These are phyloP conservation scores for Vandiemenella viatica DNA, from an alignment of 2,888 invertebrate species.

Conservation along the genomic window DNA sequence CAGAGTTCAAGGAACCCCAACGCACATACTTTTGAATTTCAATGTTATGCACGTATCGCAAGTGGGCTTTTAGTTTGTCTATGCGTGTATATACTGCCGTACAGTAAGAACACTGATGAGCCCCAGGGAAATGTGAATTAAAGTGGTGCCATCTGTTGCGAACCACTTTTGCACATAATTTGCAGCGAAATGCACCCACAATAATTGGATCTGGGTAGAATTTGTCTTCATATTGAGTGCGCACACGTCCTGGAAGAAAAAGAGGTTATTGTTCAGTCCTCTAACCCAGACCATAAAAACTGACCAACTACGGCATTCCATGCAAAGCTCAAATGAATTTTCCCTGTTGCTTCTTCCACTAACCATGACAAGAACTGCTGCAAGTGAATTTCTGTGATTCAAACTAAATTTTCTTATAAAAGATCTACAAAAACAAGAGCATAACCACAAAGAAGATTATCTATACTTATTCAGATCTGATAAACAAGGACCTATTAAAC, in stretches of 20 bases:
- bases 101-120: conserved; percentile 7
- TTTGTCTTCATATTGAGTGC: conserved; percentile 9
- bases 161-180: conserved; percentile 8
- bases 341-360: no score
- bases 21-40: conserved; percentile 9
- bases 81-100: conserved; percentile 8
- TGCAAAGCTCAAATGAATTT: no score
- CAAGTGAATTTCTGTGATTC: no score
- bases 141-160: conserved; percentile 12
- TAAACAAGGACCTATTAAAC: no score
- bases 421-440: no score
- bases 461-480: no score
- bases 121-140: conserved; percentile 9
- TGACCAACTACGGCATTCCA: neutral
- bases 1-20: conserved; percentile 1
- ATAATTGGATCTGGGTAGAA: conserved; percentile 7
- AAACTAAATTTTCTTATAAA: no score
- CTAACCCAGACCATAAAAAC: neutral
- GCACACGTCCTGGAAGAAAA: conserved; percentile 7
- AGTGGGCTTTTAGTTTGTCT: conserved; percentile 11
- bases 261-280: conserved; percentile 3
- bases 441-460: no score
- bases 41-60: conserved; percentile 8
- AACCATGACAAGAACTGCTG: no score
- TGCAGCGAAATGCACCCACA: conserved; percentile 10